Base-by-base conservation (phyloP, 2,113 vertebrate species). In the Gallinago undulata region DNA sequence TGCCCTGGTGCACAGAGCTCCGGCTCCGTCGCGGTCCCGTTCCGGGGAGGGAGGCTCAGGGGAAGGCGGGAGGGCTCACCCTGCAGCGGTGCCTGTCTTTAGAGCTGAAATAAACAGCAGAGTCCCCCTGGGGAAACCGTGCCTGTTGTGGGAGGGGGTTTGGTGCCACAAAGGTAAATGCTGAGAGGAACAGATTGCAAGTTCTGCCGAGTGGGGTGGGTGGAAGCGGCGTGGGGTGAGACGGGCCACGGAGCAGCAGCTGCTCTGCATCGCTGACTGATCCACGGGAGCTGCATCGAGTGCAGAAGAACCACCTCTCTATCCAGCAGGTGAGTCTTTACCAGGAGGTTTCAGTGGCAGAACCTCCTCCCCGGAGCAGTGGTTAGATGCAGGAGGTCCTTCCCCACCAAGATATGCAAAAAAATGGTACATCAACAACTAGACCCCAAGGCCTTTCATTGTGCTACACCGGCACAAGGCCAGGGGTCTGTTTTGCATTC, bases 21-120 rank as follows among this genome's bases (percentile, higher is more conserved):
- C 0, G 6, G 60, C 35, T 70, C 37, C 25, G 10, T 10, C 41
- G 8, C 41, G 1, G 6, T 9, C 48, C 33, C 30, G 11, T 9
- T 6, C 62, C 10, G 45, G 21, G n/a, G 7, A 5, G 6, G 2
- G 2, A 8, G 60, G 60, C 41, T 57, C n/a, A 0, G 5, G 13
- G 8, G 11, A 15, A 30, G 0, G 2, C 6, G 0, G 5, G 2
- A 13, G 9, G 19, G 35, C 3, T 84, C 50, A 7, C 19, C 1
- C 39, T 13, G 56, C 73, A 31, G 1, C 24, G 18, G 53, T 2
- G 3, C n/a, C 7, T 10, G 7, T 11, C 76, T 50, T 19, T 30
- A 41, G 45, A 27, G 19, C 1, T 8, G 23, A 18, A 31, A n/a
- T 12, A n/a, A 31, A 68, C 2, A 17, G 47, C 39, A 14, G 0